A percentile compares a stretch with the other conserved stretches of the same genome.
phyloP scores from a whole-genome alignment of 2,113 vertebrate genomes.

The Dasyurus viverrinus region DNA sequence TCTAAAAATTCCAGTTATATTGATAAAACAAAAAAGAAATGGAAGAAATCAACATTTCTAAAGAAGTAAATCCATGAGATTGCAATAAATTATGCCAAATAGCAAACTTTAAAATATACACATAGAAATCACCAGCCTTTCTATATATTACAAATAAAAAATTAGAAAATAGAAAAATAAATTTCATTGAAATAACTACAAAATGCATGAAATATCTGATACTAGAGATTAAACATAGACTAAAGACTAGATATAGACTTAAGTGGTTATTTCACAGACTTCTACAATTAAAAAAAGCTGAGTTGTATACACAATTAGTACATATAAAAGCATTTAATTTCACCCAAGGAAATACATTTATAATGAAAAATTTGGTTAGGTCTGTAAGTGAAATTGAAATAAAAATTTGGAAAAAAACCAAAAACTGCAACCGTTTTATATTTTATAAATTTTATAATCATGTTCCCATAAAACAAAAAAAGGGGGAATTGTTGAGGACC shows the following conservation, averaged over 20 bases:
- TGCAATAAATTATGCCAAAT: neutral
- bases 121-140: neutral
- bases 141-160: neutral
- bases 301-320: constrained; percentile 83
- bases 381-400: constrained; percentile 90
- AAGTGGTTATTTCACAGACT: constrained; percentile 79
- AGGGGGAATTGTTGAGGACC: too few species aligned
- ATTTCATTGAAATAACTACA: neutral
- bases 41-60: neutral
- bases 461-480: too few species aligned
- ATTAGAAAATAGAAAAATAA: neutral
- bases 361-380: constrained; percentile 90
- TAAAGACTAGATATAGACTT: constrained; percentile 64
- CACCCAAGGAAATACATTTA: constrained; percentile 83
- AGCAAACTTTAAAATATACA: neutral
- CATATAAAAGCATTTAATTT: constrained; percentile 79
- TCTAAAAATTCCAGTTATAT: neutral
- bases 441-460: neutral
- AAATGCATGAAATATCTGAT: neutral
- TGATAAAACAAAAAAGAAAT: neutral
- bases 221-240: too few species aligned
- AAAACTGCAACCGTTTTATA: neutral
- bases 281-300: constrained; percentile 59
- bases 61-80: neutral
- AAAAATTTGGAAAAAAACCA: constrained; percentile 91